A percentile compares a stretch with the other conserved stretches of the same genome.
Evolutionary conservation across 2,888 invertebrate genomes (phyloP).

Genomic region (Drosophila seclusa): DNA sequence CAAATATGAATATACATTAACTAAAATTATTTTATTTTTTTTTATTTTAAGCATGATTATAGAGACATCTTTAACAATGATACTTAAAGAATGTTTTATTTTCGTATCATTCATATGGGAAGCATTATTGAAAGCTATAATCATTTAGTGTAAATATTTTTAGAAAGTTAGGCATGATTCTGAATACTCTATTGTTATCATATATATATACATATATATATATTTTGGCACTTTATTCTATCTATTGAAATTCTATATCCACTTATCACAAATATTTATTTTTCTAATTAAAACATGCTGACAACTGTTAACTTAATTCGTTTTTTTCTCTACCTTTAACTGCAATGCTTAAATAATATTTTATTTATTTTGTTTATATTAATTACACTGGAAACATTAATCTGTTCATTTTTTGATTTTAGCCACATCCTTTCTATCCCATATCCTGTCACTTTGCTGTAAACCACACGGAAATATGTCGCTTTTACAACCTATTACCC

Average conservation of each 20-base stretch:
- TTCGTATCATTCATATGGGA: not conserved
- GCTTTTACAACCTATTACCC: not conserved
- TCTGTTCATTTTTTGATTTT: not conserved
- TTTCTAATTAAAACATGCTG: not conserved
- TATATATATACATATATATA: too few species aligned
- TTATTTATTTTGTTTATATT: not conserved
- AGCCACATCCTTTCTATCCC: not conserved
- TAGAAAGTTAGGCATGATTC: not conserved
- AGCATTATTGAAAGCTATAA: not conserved
- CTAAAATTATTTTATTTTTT: not conserved
- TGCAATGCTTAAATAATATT: not conserved
- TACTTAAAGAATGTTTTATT: not conserved
- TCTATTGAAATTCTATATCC: not conserved
- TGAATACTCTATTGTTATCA: not conserved
- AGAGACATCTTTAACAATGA: not conserved
- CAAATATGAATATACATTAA: not conserved
- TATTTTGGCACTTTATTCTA: not conserved
- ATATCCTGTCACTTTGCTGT: not conserved
- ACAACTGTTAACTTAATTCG: not conserved
- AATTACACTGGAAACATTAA: not conserved
- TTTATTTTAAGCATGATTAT: not conserved
- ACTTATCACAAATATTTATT: not conserved
- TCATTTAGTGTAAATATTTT: not conserved
- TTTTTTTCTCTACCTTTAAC: not conserved
- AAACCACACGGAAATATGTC: conserved; percentile 25